A percentile compares a stretch with the other conserved stretches of the same genome.
phyloP scores from a whole-genome alignment of 2,888 invertebrate species.

The Timema cristinae region DNA sequence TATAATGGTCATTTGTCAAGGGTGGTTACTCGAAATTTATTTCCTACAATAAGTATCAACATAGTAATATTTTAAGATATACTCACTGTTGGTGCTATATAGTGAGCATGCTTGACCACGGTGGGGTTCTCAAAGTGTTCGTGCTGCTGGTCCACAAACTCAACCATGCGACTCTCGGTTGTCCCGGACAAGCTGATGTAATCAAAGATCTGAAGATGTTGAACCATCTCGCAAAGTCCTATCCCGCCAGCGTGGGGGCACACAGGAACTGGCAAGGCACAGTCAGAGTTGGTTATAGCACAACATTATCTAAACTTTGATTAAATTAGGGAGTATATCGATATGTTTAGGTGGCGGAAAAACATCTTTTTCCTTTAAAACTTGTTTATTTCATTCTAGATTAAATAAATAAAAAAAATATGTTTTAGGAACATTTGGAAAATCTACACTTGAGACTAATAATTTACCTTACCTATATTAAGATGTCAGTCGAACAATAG shows the following conservation, averaged over 20 bases:
- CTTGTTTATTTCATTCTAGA: too few relatives aligned
- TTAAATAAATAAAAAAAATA: too few relatives aligned
- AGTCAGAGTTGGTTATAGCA: neutral
- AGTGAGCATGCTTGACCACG: conserved; percentile 63
- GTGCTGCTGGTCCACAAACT: conserved; percentile 87
- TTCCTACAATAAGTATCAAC: neutral
- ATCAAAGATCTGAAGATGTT: conserved; percentile 88
- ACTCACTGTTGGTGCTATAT: conserved; percentile 68
- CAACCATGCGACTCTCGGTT: conserved; percentile 68
- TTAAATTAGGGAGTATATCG: too few relatives aligned
- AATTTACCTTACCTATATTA: too few relatives aligned
- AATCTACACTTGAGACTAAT: too few relatives aligned
- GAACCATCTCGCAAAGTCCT: conserved; percentile 90
- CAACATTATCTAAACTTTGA: too few relatives aligned
- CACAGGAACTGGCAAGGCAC: conserved; percentile 66
- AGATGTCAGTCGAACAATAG: too few relatives aligned
- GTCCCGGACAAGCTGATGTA: conserved; percentile 69
- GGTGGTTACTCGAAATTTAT: neutral
- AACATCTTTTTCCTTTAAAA: too few relatives aligned
- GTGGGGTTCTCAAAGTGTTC: conserved; percentile 80
- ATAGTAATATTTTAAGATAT: conserved; percentile 14
- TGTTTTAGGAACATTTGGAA: too few relatives aligned
- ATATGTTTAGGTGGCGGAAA: too few relatives aligned
- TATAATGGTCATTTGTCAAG: too few relatives aligned
- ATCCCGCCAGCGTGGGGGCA: conserved; percentile 96